Evolutionary conservation across 2,888 invertebrate genomes (phyloP).

Genomic region (Drosophila hamatofila): DNA sequence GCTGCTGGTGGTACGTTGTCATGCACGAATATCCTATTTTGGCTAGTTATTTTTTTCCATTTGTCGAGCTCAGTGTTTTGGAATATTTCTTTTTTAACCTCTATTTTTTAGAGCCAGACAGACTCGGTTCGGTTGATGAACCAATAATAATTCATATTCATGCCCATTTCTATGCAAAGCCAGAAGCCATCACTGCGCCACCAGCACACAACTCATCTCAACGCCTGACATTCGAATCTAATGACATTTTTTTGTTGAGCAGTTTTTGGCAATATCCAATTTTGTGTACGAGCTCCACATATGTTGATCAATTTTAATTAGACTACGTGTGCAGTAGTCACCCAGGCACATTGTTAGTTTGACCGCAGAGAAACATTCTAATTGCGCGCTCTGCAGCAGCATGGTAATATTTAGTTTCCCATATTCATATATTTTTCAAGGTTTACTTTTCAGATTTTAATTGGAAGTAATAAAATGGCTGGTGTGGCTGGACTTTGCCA

Average conservation of each 20-base stretch:
- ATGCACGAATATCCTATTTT: slow-evolving; percentile 60
- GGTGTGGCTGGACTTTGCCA: neutral
- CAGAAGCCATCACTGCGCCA: slow-evolving; percentile 22
- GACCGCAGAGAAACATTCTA: neutral
- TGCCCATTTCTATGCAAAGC: slow-evolving; percentile 62
- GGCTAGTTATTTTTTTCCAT: slow-evolving; percentile 28
- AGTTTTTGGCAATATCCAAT: slow-evolving; percentile 9
- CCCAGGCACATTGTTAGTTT: neutral
- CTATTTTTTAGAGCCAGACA: slow-evolving; percentile 14
- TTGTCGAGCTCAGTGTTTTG: slow-evolving; percentile 35
- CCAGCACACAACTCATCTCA: slow-evolving; percentile 16
- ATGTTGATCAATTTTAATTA: slow-evolving; percentile 67
- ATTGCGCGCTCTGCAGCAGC: neutral
- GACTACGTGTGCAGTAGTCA: slow-evolving; percentile 21
- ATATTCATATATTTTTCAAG: neutral
- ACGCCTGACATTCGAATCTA: slow-evolving; percentile 48
- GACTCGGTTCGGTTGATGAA: slow-evolving; percentile 56
- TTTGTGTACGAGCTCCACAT: slow-evolving; percentile 27
- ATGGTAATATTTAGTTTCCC: neutral
- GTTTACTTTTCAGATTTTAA: neutral
- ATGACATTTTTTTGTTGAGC: slow-evolving; percentile 43
- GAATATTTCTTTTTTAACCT: slow-evolving; percentile 32
- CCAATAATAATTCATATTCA: slow-evolving; percentile 81
- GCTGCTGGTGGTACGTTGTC: slow-evolving; percentile 62
- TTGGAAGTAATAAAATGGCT: neutral